phyloP scores from a whole-genome alignment of 2,113 vertebrate genomes.

The Pedetes capensis region DNA sequence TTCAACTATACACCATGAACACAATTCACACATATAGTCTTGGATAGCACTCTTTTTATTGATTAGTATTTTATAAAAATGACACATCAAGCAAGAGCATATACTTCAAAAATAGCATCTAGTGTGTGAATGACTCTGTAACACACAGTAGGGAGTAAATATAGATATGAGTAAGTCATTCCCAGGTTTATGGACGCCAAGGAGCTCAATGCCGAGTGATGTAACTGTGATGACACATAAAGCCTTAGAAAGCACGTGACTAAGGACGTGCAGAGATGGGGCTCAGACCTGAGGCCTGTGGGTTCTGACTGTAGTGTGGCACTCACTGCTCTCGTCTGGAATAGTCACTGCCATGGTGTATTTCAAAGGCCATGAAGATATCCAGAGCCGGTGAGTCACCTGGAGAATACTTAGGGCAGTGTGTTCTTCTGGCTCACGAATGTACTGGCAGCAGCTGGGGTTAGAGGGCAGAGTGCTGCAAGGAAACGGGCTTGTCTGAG shows the following conservation, averaged over 20 bases:
- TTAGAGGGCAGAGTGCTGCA: background rate
- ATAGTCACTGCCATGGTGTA: background rate
- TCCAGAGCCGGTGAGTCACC: background rate
- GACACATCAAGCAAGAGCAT: background rate
- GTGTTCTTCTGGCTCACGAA: background rate
- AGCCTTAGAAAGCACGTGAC: background rate
- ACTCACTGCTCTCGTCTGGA: background rate
- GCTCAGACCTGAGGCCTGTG: too few relatives aligned
- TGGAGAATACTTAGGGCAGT: background rate
- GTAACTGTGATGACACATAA: background rate
- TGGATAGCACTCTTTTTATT: background rate
- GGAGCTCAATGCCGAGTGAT: background rate
- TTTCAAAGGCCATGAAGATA: background rate
- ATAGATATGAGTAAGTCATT: background rate
- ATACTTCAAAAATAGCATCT: background rate
- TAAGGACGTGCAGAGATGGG: accelerated
- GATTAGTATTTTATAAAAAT: background rate
- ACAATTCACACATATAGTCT: background rate
- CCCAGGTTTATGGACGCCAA: too few relatives aligned
- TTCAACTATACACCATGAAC: background rate
- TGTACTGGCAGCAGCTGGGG: background rate
- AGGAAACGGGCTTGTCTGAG: background rate
- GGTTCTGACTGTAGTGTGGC: too few relatives aligned
- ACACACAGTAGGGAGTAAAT: background rate
- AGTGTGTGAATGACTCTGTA: background rate